Base-by-base conservation (phyloP, 1,140 invertebrate species). In the Kradibia gibbosae region DNA sequence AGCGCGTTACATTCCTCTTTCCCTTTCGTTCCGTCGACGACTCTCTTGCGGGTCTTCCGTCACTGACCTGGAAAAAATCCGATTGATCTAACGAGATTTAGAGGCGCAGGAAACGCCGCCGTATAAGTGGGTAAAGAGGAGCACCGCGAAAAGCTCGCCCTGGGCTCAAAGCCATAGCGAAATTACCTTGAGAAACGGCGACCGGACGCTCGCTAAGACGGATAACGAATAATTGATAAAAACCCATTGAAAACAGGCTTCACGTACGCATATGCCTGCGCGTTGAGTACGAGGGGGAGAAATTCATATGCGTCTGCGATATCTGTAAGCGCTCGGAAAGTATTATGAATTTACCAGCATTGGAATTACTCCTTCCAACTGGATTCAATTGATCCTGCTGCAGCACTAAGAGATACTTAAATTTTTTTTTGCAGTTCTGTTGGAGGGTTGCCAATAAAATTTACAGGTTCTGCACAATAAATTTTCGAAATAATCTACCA, bases 1-100 rank as follows among this genome's bases (percentile, higher is more conserved):
- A 55, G 34, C 77, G 55, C 15, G 76, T 78, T 39, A 70, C 76
- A 55, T 78, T 70, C 60, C 75, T 65, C 45, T 78, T 78, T 67
- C 65, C 62, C 65, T 78, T 71, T 71, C 65, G 31, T 48, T 36
- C 11, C 25, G 8, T 25, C 34, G 7, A 8, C 31, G 53, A 10
- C 25, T 22, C 1, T 62, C 60, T 50, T 28, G 75, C 60, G 28
- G 20, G 75, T 77, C 60, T 67, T 67, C 75, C 57, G 36, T 15
- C 75, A 25, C 34, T 71, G 77, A 34, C 77, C 65, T 70, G 75
- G 75, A 78, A 48, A 78, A 48, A 48, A 17, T 17, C 45, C 45
- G 28, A 34, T 50, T 17, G 36, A 25, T 10, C 60, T 62, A 77
- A 65, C 50, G 13, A 39, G 57, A 77, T 77, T 62, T 65, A 28